Base-by-base conservation (phyloP, 2,113 vertebrate species). In the Oryzias javanicus region DNA sequence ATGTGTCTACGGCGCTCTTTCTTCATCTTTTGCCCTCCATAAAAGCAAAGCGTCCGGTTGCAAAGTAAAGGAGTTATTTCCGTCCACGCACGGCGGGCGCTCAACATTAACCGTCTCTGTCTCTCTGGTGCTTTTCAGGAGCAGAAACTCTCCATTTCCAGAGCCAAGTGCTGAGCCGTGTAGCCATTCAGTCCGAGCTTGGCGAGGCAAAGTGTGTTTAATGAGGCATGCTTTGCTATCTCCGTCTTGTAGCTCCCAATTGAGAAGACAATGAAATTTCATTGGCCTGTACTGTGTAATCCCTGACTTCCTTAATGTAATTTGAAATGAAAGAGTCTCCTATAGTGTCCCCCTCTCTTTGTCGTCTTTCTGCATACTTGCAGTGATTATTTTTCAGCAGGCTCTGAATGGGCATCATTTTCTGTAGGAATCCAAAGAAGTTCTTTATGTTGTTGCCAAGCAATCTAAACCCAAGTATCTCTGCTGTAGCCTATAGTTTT, bases 201-300 rank as follows among this genome's bases (percentile, higher is more conserved):
- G 22, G 40, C 52, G 55, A 70, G 71, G 67, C 67, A 77, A 72
- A 80, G 80, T 64, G 67, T 17, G 27, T 80, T 88, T 86, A 88
- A 86, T 84, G 80, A 83, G 82, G 78, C 76, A 62, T 76, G 76
- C 50, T 69, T 58, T 4, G 51, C 74, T 69, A 61, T 84, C 64
- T 67, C 69, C 72, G 68, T 83, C 73, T 83, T 79, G 63, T 70
- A 76, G 74, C 59, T 85, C 75, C 68, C 74, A 72, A 70, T 71
- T 78, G 76, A 82, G 51, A 71, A 73, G 71, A 84, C 79, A 81
- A 79, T 85, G 76, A 85, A 77, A 83, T 84, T 76, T 85, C 60
- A 82, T 71, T 79, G 82, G 70, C 40, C 74, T 47, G 13, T 71
- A 25, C 72, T 64, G 72, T 71, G 72, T 77, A 84, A 82, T 85